Conservation (phyloP, 2,113 vertebrate species). For the Okapia johnstoni region DNA sequence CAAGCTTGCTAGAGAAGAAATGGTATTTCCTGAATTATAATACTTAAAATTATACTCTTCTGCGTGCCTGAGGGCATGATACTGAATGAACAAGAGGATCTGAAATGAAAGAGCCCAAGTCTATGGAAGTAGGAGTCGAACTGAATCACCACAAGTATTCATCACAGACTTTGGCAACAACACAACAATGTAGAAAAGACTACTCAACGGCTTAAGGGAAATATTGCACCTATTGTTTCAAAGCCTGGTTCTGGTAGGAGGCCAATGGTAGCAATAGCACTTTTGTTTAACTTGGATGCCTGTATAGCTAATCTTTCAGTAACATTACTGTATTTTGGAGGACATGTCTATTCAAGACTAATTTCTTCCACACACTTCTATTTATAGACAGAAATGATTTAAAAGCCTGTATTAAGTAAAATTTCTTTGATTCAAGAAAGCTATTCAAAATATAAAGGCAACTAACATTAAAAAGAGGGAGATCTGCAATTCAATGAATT, state of each 20-base stretch:
- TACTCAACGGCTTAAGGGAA: neutral
- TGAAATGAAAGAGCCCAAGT: neutral
- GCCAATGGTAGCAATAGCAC: neutral
- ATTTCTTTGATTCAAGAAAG: neutral
- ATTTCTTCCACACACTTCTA: neutral
- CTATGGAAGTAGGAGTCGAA: neutral
- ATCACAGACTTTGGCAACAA: neutral
- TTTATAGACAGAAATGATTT: conserved; percentile 20
- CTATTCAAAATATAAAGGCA: neutral
- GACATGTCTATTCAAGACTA: conserved; percentile 7
- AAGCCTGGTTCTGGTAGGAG: neutral
- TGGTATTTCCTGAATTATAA: neutral
- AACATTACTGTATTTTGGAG: neutral
- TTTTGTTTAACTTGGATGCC: conserved; percentile 21
- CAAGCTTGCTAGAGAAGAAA: neutral
- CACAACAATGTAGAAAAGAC: neutral
- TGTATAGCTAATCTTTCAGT: neutral
- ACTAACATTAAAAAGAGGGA: neutral
- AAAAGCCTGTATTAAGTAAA: conserved; percentile 4
- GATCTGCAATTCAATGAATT: neutral
- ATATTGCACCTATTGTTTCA: neutral
- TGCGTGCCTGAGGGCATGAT: neutral
- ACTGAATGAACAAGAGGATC: neutral
- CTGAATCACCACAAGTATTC: neutral
- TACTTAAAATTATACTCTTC: neutral